Evolutionary conservation across 2,113 vertebrate species (phyloP), one percentile per base, ranked within the genome.

Genomic region (Corythoichthys haematopterus): DNA sequence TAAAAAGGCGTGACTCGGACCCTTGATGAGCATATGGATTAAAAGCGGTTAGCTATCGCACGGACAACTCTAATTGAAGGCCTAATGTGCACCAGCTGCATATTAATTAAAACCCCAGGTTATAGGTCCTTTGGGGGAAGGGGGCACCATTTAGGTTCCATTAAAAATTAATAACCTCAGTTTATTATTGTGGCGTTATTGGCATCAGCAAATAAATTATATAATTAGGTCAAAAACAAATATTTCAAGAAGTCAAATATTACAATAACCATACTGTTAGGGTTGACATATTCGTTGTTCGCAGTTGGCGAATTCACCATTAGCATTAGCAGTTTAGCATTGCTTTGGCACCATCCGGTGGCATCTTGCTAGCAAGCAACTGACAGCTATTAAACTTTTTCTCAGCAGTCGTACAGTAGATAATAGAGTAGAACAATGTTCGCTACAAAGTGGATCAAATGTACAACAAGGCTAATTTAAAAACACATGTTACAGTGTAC

Each of bases 81-180:
- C 84, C 84, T 89, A 90, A 90, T 91, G 89, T 86, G 85, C 85
- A 81, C 83, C 81, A 82, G 88, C 78, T 79, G 80, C 87, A 89
- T 90, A 90, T 92, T 91, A 91, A 91, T 91, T 92, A 91, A 92
- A 91, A 88, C 77, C 85, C 88, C 87, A 88, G 89, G 91, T 91
- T 90, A 90, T 86, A 90, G 87, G 85, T 87, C 88, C 87, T 79
- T 83, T n/a, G 84, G 86, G 89, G 85, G 20, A 28, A 28, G 20
- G 70, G 9, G 12, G 36, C 75, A 85, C 88, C 88, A 88, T 91
- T 90, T 90, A 90, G 84, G 87, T 81, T 76, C 91, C 87, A 91
- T 92, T 91, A 90, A 91, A 91, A 91, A 90, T 90, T 88, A 90
- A 92, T 90, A 90, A 87, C 85, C 86, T 88, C 81, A 84, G 84